These are phyloP conservation scores for Cerceris ruficornis DNA, from an alignment of 2,888 invertebrate genomes.

Conservation along the genomic window DNA sequence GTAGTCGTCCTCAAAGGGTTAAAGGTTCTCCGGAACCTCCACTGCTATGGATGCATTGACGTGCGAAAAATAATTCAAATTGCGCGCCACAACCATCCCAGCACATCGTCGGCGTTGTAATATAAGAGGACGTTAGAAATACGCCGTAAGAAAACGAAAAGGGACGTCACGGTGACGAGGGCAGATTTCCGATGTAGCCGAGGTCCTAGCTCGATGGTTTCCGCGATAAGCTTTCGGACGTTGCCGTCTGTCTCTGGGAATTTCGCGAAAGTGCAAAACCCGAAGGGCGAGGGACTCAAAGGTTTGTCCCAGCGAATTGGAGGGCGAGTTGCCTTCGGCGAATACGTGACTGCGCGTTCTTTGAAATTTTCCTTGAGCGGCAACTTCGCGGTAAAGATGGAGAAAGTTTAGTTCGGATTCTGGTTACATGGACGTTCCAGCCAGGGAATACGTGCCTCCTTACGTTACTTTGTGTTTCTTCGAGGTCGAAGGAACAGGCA, in stretches of 20 bases:
- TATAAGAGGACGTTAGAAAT: not conserved
- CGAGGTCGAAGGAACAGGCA: not conserved
- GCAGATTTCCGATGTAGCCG: slow-evolving; percentile 23
- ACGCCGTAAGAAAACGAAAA: slow-evolving; percentile 16
- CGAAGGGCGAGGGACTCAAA: not conserved
- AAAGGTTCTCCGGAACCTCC: too few species aligned
- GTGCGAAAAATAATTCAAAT: too few species aligned
- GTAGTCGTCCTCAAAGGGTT: too few species aligned
- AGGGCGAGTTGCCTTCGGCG: slow-evolving; percentile 18
- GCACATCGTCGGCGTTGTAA: slow-evolving; percentile 1
- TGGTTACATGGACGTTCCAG: slow-evolving; percentile 8
- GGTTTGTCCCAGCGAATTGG: slow-evolving; percentile 14
- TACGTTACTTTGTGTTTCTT: slow-evolving; percentile 2
- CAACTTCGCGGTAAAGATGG: not conserved
- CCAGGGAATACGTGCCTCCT: not conserved
- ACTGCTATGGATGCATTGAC: too few species aligned
- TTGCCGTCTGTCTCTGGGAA: not conserved
- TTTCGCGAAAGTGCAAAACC: not conserved
- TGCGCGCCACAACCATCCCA: too few species aligned
- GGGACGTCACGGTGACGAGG: slow-evolving; percentile 17
- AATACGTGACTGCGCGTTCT: slow-evolving; percentile 30
- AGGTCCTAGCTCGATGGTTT: too few species aligned
- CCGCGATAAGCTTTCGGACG: not conserved
- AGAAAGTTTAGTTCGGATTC: slow-evolving; percentile 9
- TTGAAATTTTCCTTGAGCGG: slow-evolving; percentile 6